Conservation (phyloP, 2,888 invertebrate species). For the Yponomeuta evonymella region DNA sequence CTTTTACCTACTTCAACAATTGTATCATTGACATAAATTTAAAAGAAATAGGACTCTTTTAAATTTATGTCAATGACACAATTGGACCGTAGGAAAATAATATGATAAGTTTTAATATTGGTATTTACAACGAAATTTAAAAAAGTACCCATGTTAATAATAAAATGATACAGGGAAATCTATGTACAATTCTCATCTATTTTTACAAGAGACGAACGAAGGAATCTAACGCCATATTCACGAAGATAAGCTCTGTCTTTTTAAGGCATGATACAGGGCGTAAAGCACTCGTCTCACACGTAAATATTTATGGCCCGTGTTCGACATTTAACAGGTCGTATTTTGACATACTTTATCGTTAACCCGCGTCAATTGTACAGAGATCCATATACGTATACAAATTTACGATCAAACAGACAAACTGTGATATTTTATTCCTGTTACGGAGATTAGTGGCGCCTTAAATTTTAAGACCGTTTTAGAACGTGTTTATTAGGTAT, state of each 20-base stretch:
- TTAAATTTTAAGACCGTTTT: slow-evolving; percentile 8
- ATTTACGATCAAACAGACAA: slow-evolving; percentile 21
- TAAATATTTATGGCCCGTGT: slow-evolving; percentile 45
- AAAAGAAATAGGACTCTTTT: too few species aligned
- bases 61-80: too few species aligned
- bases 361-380: slow-evolving; percentile 31
- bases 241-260: neutral
- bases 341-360: slow-evolving; percentile 53
- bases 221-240: neutral
- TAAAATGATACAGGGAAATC: too few species aligned
- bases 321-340: slow-evolving; percentile 53
- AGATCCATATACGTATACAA: slow-evolving; percentile 15
- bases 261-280: neutral
- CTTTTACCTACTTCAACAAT: too few species aligned
- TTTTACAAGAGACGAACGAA: neutral
- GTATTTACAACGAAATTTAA: too few species aligned
- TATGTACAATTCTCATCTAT: neutral
- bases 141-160: too few species aligned
- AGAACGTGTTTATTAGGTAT: slow-evolving; percentile 14
- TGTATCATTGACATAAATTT: too few species aligned
- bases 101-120: too few species aligned
- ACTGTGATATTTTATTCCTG: slow-evolving; percentile 17
- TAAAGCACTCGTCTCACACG: slow-evolving; percentile 13
- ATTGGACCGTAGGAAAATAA: too few species aligned
- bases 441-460: slow-evolving; percentile 5